Base-by-base conservation (phyloP, 2,797 vertebrate species). In the Acridotheres tristis region DNA sequence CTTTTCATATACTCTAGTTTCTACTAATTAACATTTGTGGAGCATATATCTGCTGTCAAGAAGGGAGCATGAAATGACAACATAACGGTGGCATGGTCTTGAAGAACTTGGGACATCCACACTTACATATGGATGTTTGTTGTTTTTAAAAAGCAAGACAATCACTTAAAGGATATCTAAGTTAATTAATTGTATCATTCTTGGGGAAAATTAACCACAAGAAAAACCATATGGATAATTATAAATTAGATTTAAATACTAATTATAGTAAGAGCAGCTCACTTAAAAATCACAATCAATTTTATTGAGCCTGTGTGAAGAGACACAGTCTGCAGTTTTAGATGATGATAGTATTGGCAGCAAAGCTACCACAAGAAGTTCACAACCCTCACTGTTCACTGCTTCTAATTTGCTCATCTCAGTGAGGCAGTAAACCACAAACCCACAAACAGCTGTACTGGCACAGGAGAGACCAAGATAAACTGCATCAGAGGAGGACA, bases 401-500 rank as follows among this genome's bases (percentile, higher is more conserved):
- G 23, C 22, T 75, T 85, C 47, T 42, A 61, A 87, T 82, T 76
- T 79, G 27, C 32, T 91, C 17, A 47, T 65, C 26, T 53, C 58
- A 54, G 22, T 13, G 34, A 85, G 17, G 13, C 47, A 61, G 38
- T 62, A 81, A 95, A 85, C 66, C 77, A 50, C 81, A 94, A 89
- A 89, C 32, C 38, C 84, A 54, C 42, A 87, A 79, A 54, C 23
- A 76, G 13, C 61, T 90, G 58, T n/a, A 45, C 16, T 4, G 48
- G 29, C 38, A 50, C 11, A 48, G 30, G 11, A 58, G 19, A 74
- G 40, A 77, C 13, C 13, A 0, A 82, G 30, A 36, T 17, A 85
- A 66, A 51, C 15, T 16, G 1, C 51, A 19, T 1, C 0, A 0
- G 4, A 75, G 34, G 25, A 81, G 87, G 38, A 30, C 6, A 38